Base-by-base conservation (phyloP, 2,113 vertebrate species). In the Bufo gargarizans region DNA sequence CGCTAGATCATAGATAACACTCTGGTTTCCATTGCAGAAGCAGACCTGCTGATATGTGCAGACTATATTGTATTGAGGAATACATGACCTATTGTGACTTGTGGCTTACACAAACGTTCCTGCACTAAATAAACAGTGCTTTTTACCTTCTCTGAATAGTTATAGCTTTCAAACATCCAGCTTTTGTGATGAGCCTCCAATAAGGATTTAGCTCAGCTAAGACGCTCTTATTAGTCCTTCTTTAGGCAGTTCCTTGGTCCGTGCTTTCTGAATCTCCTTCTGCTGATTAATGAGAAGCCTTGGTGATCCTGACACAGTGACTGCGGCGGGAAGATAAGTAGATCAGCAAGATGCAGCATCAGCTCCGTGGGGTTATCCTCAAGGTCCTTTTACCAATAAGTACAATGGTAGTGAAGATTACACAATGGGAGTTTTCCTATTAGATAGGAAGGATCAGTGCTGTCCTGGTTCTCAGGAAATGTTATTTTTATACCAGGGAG, bases 111-210 rank as follows among this genome's bases (percentile, higher is more conserved):
- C 53, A 67, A 56, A 86, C 61, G 13, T 33, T 33, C 20, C 13
- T 79, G 77, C 22, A 19, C 61, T 69, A 14, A 79, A 86, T 79
- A 69, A 69, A 80, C 76, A 53, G 63, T 12, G 14, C 47, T 3
- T 79, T 77, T 86, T 55, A 69, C 59, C 76, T 79, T 86, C 22
- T 56, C 49, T 67, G 20, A 43, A 79, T 55, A 79, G 61, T 80
- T 67, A 53, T n/a, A 47, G 14, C 33, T 65, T 78, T 56, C 78
- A 43, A 6, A n/a, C 53, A 7, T 86, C 49, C 8, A 20, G 43
- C 19, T 50, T 61, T 82, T 82, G 81, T 67, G 55, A 13, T 16
- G 19, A 50, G 43, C 22, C 47, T 50, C 22, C 4, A 49, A 22
- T 50, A 43, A 14, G n/a, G 8, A 45, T 33, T 0, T 20, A 58